These are phyloP conservation scores for Phrynocephalus versicolor DNA, from an alignment of 2,113 vertebrate species.

Conservation along the genomic window DNA sequence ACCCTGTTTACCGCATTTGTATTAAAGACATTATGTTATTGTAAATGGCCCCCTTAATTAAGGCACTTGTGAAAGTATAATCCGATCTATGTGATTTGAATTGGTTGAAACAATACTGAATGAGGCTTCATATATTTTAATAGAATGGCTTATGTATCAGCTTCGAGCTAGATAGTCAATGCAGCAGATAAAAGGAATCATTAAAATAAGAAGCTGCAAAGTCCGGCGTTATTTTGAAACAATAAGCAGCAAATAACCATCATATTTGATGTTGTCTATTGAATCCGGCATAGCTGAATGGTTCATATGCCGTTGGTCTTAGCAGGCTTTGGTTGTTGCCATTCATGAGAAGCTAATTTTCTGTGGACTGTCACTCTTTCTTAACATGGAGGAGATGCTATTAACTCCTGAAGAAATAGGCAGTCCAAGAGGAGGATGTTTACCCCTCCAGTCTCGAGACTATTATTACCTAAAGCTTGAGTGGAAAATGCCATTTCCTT, in stretches of 20 bases:
- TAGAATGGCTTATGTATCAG: not conserved
- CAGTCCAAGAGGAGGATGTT: not conserved
- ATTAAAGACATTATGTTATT: not conserved
- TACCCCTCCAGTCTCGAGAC: not conserved
- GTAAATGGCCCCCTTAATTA: no score
- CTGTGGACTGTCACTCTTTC: not conserved
- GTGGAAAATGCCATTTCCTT: not conserved
- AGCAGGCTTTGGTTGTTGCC: not conserved
- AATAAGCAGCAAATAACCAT: not conserved
- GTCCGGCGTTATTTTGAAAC: not conserved
- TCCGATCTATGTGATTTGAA: not conserved
- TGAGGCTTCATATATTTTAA: not conserved
- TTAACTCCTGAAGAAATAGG: not conserved
- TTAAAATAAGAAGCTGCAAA: not conserved
- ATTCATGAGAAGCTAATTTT: not conserved
- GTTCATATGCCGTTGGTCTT: not conserved
- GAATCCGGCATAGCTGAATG: not conserved
- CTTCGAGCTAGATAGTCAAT: not conserved
- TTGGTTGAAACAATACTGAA: not conserved
- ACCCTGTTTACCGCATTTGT: no score
- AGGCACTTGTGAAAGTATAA: not conserved
- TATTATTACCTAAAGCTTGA: not conserved
- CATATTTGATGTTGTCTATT: not conserved
- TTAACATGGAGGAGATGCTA: not conserved
- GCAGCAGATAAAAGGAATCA: not conserved